phyloP scores from a whole-genome alignment of 1,140 invertebrate genomes.

The Saccostrea cuccullata region DNA sequence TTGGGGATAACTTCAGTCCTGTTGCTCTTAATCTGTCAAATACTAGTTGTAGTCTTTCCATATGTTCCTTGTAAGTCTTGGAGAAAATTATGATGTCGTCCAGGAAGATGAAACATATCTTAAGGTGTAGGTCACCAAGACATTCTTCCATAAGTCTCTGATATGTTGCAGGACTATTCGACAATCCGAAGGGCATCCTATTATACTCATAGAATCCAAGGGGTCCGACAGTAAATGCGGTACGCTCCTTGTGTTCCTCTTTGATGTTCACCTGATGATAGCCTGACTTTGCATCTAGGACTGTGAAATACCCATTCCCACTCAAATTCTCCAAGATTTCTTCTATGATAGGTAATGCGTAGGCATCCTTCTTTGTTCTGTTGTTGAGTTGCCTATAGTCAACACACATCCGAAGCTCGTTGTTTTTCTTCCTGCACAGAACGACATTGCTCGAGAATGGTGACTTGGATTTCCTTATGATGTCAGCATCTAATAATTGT shows the following conservation, averaged over 20 bases:
- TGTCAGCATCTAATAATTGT: slow-evolving; percentile 33
- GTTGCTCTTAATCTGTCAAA: slow-evolving; percentile 21
- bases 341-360: slow-evolving; percentile 29
- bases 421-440: slow-evolving; percentile 45
- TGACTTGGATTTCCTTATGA: slow-evolving; percentile 41
- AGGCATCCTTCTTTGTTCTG: slow-evolving; percentile 27
- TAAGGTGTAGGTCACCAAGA: slow-evolving; percentile 33
- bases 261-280: slow-evolving; percentile 74
- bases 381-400: slow-evolving; percentile 43
- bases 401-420: slow-evolving; percentile 37
- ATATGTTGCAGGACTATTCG: slow-evolving; percentile 53
- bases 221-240: slow-evolving; percentile 51
- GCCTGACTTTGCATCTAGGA: slow-evolving; percentile 73
- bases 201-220: slow-evolving; percentile 45
- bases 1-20: slow-evolving; percentile 45
- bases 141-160: slow-evolving; percentile 54
- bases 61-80: slow-evolving; percentile 75
- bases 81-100: slow-evolving; percentile 54
- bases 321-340: slow-evolving; percentile 33
- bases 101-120: slow-evolving; percentile 48
- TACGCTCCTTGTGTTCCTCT: slow-evolving; percentile 47
- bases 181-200: slow-evolving; percentile 46
- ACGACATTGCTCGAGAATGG: slow-evolving; percentile 48
- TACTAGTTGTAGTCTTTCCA: slow-evolving; percentile 68
- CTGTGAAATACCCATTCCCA: slow-evolving; percentile 39